Evolutionary conservation across 64 coral and sea anemone genomes (phyloP).

Genomic region (Montipora cactus): DNA sequence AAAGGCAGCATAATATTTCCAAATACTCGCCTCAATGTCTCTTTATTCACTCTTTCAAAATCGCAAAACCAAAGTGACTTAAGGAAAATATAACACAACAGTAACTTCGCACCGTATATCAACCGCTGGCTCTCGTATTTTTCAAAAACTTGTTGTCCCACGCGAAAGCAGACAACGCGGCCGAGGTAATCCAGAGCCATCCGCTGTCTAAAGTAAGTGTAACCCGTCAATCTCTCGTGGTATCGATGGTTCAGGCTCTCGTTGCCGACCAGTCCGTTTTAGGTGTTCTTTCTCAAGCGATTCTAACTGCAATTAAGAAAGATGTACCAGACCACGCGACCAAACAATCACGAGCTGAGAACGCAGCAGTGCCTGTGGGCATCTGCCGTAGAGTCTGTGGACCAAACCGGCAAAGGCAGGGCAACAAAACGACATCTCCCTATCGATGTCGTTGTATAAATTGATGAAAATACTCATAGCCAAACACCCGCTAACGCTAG

Average conservation of each 20-base stretch:
- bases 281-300: conserved; percentile 37
- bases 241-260: conserved; percentile 57
- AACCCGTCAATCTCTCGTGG: background rate
- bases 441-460: conserved; percentile 25
- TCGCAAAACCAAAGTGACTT: too few species aligned
- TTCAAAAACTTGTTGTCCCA: conserved; percentile 23
- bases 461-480: background rate
- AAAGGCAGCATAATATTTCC: background rate
- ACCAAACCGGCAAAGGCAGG: conserved; percentile 66
- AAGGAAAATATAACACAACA: too few species aligned
- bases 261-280: conserved; percentile 59
- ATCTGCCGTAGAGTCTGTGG: conserved; percentile 62
- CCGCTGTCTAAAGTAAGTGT: conserved; percentile 44
- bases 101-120: too few species aligned
- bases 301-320: conserved; percentile 49
- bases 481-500: too few species aligned
- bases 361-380: conserved; percentile 78
- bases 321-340: conserved; percentile 2
- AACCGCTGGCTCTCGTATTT: background rate
- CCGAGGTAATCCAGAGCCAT: conserved; percentile 38
- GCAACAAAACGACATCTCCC: conserved; percentile 22
- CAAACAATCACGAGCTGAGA: background rate
- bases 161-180: conserved; percentile 6
- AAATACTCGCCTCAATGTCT: conserved; percentile 55
- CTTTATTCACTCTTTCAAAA: conserved; percentile 52